Evolutionary conservation across 1,140 invertebrate genomes (phyloP), one percentile per base, ranked within the genome.

Genomic region (Triops cancriformis): DNA sequence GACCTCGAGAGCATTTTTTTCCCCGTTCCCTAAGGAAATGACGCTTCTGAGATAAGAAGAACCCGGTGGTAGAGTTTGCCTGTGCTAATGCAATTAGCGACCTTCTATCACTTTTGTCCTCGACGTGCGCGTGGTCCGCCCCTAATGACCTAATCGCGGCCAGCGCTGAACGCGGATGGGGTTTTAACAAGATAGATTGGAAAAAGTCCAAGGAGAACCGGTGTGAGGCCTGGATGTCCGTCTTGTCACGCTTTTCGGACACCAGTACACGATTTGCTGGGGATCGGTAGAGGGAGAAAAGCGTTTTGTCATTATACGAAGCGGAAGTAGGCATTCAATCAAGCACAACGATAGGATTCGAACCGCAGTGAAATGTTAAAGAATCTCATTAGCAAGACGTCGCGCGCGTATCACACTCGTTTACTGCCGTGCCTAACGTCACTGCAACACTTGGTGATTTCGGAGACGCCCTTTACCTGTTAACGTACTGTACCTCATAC

Each of bases 131-230:
- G 23, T 64, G 51, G 23, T 64, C 23, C 51, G 14, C 23, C 7
- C 51, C 23, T 64, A 23, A 64, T 64, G 51, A 64, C 51, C 51
- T 64, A 64, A 64, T 23, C 14, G n/a, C 51, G 51, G 51, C 51
- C 51, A 23, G 18, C 14, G 14, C 10, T 18, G 51, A 7, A 23
- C 51, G 51, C 14, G 51, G 51, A 23, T 64, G 18, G 18, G 51
- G 51, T n/a, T 64, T 64, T 23, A 64, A 64, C 51, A 64, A 64
- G 51, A 64, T 18, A 64, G 51, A 64, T 64, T 64, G 51, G 51
- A 64, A 64, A 64, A 64, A 64, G 11, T 64, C 51, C 51, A 64
- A 64, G 14, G 51, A n/a, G 14, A 23, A 64, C 10, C 51, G 7
- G 18, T 18, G 18, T 18, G 51, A 64, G 51, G 6, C 51, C 18